phyloP scores from a whole-genome alignment of 2,888 invertebrate species.

The Parasteatoda lunata region DNA sequence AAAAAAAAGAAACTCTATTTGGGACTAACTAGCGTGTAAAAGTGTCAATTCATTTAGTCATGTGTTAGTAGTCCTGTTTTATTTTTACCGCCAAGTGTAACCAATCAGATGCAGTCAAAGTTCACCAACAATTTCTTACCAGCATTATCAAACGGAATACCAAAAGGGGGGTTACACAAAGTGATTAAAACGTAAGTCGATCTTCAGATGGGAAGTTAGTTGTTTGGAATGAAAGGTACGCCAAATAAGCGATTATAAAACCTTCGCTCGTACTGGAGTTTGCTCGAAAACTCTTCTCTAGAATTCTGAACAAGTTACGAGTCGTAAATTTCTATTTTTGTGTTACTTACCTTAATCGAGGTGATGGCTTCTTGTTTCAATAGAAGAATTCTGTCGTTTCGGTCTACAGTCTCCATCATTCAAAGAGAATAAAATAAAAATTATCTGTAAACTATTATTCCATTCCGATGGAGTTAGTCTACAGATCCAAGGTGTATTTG shows the following conservation, averaged over 20 bases:
- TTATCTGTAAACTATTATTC: no score
- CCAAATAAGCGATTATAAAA: slow-evolving; percentile 56
- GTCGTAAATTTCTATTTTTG: slow-evolving; percentile 50
- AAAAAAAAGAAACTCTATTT: no score
- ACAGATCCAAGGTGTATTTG: no score
- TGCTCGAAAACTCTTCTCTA: slow-evolving; percentile 27
- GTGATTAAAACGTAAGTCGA: slow-evolving; percentile 42
- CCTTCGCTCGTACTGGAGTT: slow-evolving; percentile 44
- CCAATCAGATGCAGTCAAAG: background rate
- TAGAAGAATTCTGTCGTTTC: background rate
- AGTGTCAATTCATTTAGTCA: background rate
- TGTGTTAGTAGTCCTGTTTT: background rate
- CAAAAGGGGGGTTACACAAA: background rate
- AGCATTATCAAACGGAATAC: background rate
- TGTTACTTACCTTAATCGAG: slow-evolving; percentile 58
- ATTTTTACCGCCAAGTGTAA: background rate
- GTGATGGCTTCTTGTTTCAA: slow-evolving; percentile 22
- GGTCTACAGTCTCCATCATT: no score
- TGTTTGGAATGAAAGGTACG: background rate
- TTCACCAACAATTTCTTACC: background rate
- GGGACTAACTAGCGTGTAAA: no score
- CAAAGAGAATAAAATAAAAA: no score
- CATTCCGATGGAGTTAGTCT: no score
- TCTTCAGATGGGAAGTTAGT: slow-evolving; percentile 3
- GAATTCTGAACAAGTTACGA: slow-evolving; percentile 52